These are phyloP conservation scores for Cataglyphis albicans DNA, from an alignment of 2,888 invertebrate species.

Conservation along the genomic window DNA sequence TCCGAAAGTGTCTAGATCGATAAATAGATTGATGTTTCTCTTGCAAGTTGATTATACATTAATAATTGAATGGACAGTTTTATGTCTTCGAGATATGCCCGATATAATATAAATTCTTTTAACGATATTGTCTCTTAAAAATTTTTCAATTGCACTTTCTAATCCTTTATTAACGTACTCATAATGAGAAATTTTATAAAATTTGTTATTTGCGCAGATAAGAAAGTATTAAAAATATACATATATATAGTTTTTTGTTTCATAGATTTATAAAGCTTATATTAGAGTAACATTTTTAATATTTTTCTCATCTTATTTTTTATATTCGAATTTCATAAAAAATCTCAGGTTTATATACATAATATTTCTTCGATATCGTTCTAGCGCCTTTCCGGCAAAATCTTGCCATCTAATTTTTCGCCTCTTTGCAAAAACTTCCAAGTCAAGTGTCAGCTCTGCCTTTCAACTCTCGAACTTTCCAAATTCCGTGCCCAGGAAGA, in stretches of 20 bases:
- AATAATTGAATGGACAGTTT: slow-evolving; percentile 4
- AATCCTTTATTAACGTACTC: background rate
- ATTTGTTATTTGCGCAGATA: background rate
- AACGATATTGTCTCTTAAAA: background rate
- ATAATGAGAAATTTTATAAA: background rate
- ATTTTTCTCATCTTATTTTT: slow-evolving; percentile 1
- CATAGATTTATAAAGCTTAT: background rate
- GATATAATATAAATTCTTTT: slow-evolving; percentile 8
- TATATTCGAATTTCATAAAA: slow-evolving; percentile 8
- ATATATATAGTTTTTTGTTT: background rate
- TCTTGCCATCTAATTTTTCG: slow-evolving; percentile 42
- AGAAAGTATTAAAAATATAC: background rate
- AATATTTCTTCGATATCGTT: slow-evolving; percentile 27
- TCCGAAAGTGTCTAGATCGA: slow-evolving; percentile 18
- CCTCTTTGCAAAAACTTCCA: slow-evolving; percentile 43
- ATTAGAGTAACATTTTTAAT: slow-evolving; percentile 1
- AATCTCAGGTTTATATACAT: slow-evolving; percentile 52
- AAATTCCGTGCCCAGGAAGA: slow-evolving; percentile 54
- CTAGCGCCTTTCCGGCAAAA: slow-evolving; percentile 10
- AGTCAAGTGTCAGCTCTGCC: slow-evolving; percentile 32
- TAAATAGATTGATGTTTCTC: slow-evolving; percentile 26
- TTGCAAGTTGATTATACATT: background rate
- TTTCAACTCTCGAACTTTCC: slow-evolving; percentile 48
- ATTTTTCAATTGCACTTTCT: background rate
- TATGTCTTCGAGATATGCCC: background rate